These are phyloP conservation scores for Chlorodrepanis virens DNA, from an alignment of 2,113 vertebrate species.

Conservation along the genomic window DNA sequence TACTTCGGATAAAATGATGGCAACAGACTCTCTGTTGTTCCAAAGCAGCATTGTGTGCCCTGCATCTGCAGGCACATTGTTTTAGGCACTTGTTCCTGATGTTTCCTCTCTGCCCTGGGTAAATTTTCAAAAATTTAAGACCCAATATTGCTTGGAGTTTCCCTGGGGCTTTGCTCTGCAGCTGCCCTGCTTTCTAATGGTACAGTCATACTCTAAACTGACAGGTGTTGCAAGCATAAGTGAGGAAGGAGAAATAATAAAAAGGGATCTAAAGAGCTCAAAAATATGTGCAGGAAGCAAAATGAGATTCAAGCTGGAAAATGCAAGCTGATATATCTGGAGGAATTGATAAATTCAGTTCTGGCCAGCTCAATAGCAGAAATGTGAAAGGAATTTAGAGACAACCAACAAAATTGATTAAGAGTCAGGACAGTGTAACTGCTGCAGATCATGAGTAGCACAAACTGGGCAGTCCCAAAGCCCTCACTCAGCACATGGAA, in stretches of 20 bases:
- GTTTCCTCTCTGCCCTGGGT: not conserved
- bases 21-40: not conserved
- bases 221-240: not conserved
- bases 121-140: not conserved
- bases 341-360: slow-evolving; percentile 32
- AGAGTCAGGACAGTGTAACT: not conserved
- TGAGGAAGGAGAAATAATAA: slow-evolving; percentile 23
- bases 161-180: not conserved
- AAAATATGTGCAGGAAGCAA: not conserved
- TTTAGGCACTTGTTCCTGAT: not conserved
- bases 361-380: not conserved
- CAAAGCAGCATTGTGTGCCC: not conserved
- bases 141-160: not conserved
- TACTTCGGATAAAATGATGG: not conserved
- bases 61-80: not conserved
- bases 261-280: slow-evolving; percentile 47
- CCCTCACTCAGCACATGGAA: not conserved
- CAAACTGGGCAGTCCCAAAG: not conserved
- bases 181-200: slow-evolving; percentile 1
- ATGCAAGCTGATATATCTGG: slow-evolving; percentile 17
- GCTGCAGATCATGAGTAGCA: not conserved
- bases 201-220: not conserved
- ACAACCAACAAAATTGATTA: not conserved
- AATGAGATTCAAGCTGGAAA: slow-evolving; percentile 36
- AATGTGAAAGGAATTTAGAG: slow-evolving; percentile 24